Conservation (phyloP, 2,797 vertebrate genomes). For the Premnoplex brunnescens region DNA sequence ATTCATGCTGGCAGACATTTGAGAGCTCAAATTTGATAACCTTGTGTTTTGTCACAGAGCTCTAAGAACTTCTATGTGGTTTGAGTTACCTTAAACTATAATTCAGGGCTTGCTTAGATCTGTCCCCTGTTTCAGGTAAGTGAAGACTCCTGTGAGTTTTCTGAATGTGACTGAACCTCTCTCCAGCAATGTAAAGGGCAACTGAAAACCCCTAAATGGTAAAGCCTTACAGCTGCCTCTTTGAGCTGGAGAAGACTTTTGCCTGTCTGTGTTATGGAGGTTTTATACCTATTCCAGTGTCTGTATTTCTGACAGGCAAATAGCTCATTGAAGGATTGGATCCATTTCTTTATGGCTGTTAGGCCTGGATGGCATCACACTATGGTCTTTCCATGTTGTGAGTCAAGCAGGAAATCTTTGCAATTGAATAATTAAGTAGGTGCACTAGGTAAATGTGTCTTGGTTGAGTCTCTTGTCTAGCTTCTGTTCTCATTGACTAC, state of each 20-base stretch:
- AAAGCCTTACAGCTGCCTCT: neutral
- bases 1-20: neutral
- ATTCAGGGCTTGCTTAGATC: neutral
- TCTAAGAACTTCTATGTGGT: neutral
- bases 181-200: neutral
- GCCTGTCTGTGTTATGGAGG: neutral
- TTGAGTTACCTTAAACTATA: neutral
- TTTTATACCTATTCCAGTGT: neutral
- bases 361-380: neutral
- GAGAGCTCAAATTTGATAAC: neutral
- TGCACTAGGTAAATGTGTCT: neutral
- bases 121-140: neutral
- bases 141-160: neutral
- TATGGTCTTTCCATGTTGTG: neutral
- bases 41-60: neutral
- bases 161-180: neutral
- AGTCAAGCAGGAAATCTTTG: neutral
- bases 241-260: neutral
- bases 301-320: neutral
- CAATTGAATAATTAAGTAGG: neutral
- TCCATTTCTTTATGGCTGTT: neutral
- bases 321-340: neutral
- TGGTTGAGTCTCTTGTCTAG: neutral
- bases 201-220: neutral
- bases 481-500: neutral